Evolutionary conservation across 53 echinoderm and acorn worm genomes (phyloP).

Genomic region (Actinopyga echinites): DNA sequence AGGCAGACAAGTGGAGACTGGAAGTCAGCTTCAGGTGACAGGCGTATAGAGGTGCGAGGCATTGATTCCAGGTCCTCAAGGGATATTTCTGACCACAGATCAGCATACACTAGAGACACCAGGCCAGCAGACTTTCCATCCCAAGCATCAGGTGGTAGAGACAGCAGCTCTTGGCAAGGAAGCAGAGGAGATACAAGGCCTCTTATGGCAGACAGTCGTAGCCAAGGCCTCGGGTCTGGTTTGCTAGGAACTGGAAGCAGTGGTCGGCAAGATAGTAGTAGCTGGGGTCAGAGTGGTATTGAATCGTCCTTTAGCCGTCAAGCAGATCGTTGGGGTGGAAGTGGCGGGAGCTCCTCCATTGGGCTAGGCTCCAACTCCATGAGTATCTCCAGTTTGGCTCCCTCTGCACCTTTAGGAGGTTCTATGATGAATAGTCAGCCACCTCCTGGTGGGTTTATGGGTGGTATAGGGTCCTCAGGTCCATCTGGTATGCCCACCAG

Average conservation of each 20-base stretch:
- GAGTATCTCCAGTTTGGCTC: conserved; percentile 49
- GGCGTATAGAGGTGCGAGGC: conserved; percentile 57
- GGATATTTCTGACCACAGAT: conserved; percentile 51
- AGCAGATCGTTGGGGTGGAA: conserved; percentile 55
- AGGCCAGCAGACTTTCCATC: conserved; percentile 46
- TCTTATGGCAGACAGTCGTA: conserved; percentile 23
- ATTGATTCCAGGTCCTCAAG: conserved; percentile 44
- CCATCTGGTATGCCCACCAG: conserved; percentile 45
- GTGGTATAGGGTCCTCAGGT: conserved; percentile 43
- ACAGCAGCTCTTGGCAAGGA: conserved; percentile 34
- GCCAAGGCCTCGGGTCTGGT: conserved; percentile 31
- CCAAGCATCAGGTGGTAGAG: conserved; percentile 12
- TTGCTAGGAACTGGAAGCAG: conserved; percentile 20
- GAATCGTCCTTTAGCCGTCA: conserved; percentile 28
- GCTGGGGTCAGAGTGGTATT: conserved; percentile 36
- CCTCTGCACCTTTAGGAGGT: conserved; percentile 55
- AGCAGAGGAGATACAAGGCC: conserved; percentile 34
- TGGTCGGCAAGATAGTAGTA: conserved; percentile 37
- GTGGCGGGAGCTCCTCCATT: conserved; percentile 54
- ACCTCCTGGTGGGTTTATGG: conserved; percentile 58
- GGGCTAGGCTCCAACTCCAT: background rate
- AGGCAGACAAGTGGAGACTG: conserved; percentile 24
- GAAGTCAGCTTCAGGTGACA: conserved; percentile 35
- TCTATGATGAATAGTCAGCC: conserved; percentile 50
- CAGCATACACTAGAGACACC: conserved; percentile 33